These are phyloP conservation scores for Globia sparganii DNA, from an alignment of 2,888 invertebrate species.

Conservation along the genomic window DNA sequence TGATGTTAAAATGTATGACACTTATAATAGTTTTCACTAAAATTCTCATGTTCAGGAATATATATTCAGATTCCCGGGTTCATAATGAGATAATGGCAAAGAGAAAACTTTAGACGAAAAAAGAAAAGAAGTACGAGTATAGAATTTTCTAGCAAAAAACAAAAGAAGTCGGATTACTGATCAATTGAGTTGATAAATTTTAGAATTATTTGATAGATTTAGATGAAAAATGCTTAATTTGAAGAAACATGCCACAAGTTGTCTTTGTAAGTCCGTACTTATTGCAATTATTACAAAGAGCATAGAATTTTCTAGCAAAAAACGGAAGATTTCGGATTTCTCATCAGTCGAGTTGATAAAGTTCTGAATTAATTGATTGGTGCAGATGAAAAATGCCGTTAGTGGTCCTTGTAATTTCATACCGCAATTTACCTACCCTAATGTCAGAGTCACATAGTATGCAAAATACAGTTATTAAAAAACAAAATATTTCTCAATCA, in stretches of 20 bases:
- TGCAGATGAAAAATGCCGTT: not conserved
- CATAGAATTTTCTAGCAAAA: no score
- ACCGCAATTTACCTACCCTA: not conserved
- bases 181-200: no score
- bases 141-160: no score
- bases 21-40: not conserved
- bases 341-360: no score
- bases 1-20: constrained; percentile 1
- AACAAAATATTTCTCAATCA: constrained; percentile 27
- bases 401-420: not conserved
- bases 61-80: not conserved
- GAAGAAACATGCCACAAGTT: not conserved
- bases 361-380: no score
- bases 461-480: constrained; percentile 12
- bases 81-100: no score
- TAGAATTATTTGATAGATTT: no score
- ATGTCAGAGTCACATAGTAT: not conserved
- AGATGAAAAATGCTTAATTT: not conserved
- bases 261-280: not conserved
- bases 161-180: no score
- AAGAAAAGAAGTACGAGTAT: no score
- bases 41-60: not conserved
- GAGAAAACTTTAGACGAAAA: no score
- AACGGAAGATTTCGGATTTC: no score
- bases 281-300: no score